Percentiles rank a stretch among this genome's conserved stretches.
phyloP scores from a whole-genome alignment of 1,140 invertebrate species.

The Aphis craccivora region DNA sequence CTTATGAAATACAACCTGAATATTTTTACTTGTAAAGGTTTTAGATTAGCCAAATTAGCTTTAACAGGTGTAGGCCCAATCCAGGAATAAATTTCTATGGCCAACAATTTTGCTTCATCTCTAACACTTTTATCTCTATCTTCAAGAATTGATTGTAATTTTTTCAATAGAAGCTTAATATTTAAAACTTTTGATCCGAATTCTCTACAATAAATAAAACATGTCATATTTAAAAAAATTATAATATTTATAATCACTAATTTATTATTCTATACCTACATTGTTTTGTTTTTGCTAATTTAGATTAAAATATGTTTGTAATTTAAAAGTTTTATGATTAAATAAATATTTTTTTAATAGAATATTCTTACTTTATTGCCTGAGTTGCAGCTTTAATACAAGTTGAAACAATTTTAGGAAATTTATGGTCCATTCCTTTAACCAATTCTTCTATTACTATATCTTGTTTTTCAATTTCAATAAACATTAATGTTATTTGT shows the following conservation, averaged over 20 bases:
- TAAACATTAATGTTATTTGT: slow-evolving; percentile 90
- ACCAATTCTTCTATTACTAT: slow-evolving; percentile 88
- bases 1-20: not conserved
- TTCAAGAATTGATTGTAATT: slow-evolving; percentile 82
- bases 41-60: slow-evolving; percentile 83
- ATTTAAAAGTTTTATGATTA: not conserved
- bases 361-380: slow-evolving; percentile 71
- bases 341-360: not conserved
- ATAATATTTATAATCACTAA: not conserved
- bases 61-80: slow-evolving; percentile 82
- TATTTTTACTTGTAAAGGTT: slow-evolving; percentile 77
- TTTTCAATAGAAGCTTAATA: slow-evolving; percentile 89
- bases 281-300: not conserved
- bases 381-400: slow-evolving; percentile 80
- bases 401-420: slow-evolving; percentile 91
- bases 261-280: not conserved
- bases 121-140: slow-evolving; percentile 92
- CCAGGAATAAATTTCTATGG: slow-evolving; percentile 93
- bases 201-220: slow-evolving; percentile 67
- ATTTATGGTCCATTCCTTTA: slow-evolving; percentile 94
- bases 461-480: slow-evolving; percentile 96
- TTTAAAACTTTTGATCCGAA: slow-evolving; percentile 93
- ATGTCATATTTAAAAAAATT: not conserved
- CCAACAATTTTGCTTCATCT: slow-evolving; percentile 88
- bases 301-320: not conserved